These are phyloP conservation scores for Dyspetes luteomarginatus DNA, from an alignment of 2,888 invertebrate genomes.

Conservation along the genomic window DNA sequence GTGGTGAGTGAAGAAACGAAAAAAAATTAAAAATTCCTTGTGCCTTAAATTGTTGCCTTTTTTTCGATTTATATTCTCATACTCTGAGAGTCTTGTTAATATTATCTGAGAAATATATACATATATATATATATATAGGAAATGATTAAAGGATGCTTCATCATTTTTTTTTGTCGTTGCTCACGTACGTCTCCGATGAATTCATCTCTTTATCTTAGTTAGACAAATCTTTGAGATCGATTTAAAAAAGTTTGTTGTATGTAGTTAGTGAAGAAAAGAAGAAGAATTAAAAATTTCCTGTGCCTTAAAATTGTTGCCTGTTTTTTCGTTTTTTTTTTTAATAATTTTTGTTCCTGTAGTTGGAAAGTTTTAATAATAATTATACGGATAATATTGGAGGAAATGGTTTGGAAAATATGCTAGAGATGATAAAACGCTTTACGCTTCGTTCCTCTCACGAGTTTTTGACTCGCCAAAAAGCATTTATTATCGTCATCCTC, in stretches of 20 bases:
- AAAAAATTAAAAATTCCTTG: too few relatives aligned
- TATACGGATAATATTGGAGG: too few relatives aligned
- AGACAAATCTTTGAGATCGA: constrained; percentile 59
- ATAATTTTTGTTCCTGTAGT: not conserved
- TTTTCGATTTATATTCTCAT: too few relatives aligned
- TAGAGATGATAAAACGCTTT: constrained; percentile 56
- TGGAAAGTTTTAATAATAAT: too few relatives aligned
- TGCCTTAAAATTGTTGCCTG: constrained; percentile 26
- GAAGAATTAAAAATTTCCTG: constrained; percentile 2
- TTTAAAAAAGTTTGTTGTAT: constrained; percentile 40
- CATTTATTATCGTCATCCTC: constrained; percentile 70
- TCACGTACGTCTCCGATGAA: not conserved
- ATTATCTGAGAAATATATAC: too few relatives aligned
- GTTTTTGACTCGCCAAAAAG: constrained; percentile 67
- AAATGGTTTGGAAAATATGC: constrained; percentile 4
- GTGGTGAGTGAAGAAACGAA: too few relatives aligned
- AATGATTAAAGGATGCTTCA: too few relatives aligned
- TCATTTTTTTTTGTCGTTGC: not conserved
- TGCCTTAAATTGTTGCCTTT: too few relatives aligned
- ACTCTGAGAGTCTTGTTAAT: too few relatives aligned
- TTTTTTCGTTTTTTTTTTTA: not conserved
- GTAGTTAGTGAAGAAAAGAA: constrained; percentile 48
- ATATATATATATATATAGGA: too few relatives aligned
- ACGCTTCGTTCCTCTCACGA: constrained; percentile 49
- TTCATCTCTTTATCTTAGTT: constrained; percentile 40